Evolutionary conservation across 2,888 invertebrate genomes (phyloP), one percentile per base, ranked within the genome.

Genomic region (Troides oblongomaculatus): DNA sequence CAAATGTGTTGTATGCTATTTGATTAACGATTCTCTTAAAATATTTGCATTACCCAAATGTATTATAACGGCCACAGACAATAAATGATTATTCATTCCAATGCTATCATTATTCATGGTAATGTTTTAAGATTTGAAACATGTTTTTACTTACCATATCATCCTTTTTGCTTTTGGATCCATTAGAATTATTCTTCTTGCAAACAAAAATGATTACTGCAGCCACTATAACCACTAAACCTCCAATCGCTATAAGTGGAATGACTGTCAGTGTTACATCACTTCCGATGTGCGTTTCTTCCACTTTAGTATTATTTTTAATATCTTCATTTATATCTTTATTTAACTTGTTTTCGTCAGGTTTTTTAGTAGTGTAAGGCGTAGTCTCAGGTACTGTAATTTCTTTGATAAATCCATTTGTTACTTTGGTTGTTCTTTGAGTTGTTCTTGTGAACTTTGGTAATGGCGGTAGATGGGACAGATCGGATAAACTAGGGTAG

Each of bases 201-300:
- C 96, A 94, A 75, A 96, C 95, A 69, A 96, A 93, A 77, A 96
- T 93, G 21, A 95, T 94, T 2, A 95, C 94, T 61, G 94, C 93
- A 25, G 94, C 95, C 5, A 95, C 94, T 25, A 95, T 94, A 5
- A 96, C 85, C 71, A 97, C 94, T 63, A 97, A 90, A 5, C 93
- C 95, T 76, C 94, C 95, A 63, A 96, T 94, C 14, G 95, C 95
- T 36, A 95, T 92, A 64, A 97, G 89, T 1, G 97, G 96, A 76
- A 97, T 94, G 64, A 97, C 88, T 60, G 96, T 95, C 57, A 79
- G 60, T 59, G 95, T 92, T 61, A 95, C 85, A 74, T 95, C 94
- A 66, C 88, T 90, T 18, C 69, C 74, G 30, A 75, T 83, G 0
- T 85, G 82, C 18, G 90, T 79, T 73, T 90, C 89, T 8, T 92